Evolutionary conservation across 1,140 invertebrate species (phyloP).

Genomic region (Leptopilina boulardi): DNA sequence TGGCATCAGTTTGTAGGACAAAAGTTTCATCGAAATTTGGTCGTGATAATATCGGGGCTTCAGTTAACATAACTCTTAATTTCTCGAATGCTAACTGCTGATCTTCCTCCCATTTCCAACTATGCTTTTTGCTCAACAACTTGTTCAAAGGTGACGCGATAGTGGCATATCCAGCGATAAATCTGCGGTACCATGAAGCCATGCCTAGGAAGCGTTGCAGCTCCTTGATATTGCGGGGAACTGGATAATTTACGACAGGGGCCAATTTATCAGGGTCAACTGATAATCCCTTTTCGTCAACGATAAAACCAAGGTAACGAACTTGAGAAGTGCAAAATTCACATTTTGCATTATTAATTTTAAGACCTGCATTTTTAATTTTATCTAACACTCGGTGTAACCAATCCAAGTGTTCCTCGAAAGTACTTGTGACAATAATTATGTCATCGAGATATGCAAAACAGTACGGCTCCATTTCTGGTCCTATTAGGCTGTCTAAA

Average conservation of each 20-base stretch:
- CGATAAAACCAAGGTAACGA: neutral
- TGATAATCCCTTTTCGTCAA: neutral
- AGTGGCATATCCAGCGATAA: neutral
- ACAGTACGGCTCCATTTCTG: constrained; percentile 42
- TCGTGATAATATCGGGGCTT: no score
- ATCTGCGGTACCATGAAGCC: no score
- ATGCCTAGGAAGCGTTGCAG: constrained; percentile 1
- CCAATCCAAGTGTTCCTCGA: constrained; percentile 60
- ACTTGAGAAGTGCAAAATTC: constrained; percentile 6
- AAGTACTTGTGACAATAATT: constrained; percentile 63
- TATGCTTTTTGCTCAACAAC: no score
- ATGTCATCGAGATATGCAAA: constrained; percentile 73
- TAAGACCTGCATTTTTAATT: neutral
- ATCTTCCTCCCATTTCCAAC: no score
- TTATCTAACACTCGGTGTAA: neutral
- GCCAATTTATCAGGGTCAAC: neutral
- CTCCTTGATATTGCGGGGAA: neutral
- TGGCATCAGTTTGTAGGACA: no score
- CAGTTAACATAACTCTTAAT: no score
- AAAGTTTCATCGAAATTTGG: no score
- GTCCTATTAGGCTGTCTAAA: constrained; percentile 59
- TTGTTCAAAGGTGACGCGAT: neutral
- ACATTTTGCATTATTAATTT: constrained; percentile 17
- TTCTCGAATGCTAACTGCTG: no score
- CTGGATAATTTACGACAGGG: neutral